Percentiles rank a stretch among this genome's conserved stretches.
These are phyloP conservation scores for Puma concolor DNA, from an alignment of 2,113 vertebrate species.

Conservation along the genomic window DNA sequence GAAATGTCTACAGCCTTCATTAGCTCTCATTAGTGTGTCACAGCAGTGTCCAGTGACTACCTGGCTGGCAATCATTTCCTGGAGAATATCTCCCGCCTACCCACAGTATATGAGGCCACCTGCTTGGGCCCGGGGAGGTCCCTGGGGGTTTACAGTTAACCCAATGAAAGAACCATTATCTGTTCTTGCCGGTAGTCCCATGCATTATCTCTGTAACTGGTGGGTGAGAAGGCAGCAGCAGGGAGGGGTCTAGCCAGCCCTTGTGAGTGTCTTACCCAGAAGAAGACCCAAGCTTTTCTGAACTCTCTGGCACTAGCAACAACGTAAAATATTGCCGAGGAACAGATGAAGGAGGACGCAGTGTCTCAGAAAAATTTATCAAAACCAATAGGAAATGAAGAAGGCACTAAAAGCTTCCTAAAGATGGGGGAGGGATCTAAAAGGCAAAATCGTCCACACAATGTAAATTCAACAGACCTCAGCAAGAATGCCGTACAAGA, in stretches of 20 bases:
- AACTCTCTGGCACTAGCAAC: neutral
- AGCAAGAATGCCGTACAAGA: neutral
- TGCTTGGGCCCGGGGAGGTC: neutral
- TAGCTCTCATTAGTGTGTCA: neutral
- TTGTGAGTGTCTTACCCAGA: neutral
- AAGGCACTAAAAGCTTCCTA: neutral
- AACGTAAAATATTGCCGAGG: conserved; percentile 3
- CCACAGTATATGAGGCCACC: neutral
- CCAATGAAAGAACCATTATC: neutral
- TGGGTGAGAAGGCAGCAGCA: accelerated
- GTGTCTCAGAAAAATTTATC: neutral
- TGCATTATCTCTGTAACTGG: neutral
- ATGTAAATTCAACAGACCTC: neutral
- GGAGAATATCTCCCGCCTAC: neutral
- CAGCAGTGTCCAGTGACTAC: neutral
- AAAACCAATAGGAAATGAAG: neutral
- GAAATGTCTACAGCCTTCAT: neutral
- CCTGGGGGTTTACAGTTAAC: neutral
- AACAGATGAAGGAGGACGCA: neutral
- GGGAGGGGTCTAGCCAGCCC: neutral
- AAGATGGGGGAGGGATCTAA: neutral
- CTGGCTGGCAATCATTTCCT: neutral
- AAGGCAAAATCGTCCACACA: neutral
- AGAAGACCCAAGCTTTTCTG: neutral
- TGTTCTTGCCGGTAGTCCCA: neutral